Conservation (phyloP, 1,140 invertebrate genomes). For the Cydia amplana region DNA sequence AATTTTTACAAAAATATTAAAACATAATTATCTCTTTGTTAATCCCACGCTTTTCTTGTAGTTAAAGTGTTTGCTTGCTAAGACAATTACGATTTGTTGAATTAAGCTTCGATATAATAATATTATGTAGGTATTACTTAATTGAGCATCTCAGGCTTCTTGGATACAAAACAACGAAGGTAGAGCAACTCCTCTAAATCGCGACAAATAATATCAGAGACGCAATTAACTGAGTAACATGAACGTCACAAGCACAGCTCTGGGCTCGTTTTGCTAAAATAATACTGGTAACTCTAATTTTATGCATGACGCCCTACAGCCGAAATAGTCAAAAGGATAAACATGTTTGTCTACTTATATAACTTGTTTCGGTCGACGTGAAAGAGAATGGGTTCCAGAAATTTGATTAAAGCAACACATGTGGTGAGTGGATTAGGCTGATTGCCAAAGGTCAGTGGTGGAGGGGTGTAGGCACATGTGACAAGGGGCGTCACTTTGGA, state of each 20-base stretch:
- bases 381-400: constrained; percentile 27
- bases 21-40: too few species aligned
- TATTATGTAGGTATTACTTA: too few species aligned
- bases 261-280: constrained; percentile 9
- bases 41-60: too few species aligned
- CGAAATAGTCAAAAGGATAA: constrained; percentile 15
- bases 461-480: neutral
- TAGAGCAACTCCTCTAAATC: neutral
- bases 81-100: too few species aligned
- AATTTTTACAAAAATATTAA: too few species aligned
- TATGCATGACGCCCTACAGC: constrained; percentile 4
- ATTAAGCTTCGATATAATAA: neutral
- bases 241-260: constrained; percentile 15
- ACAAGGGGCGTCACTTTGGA: neutral
- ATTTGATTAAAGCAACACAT: constrained; percentile 32
- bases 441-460: constrained; percentile 19
- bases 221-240: constrained; percentile 6
- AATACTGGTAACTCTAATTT: constrained; percentile 17
- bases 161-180: neutral
- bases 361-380: constrained; percentile 17
- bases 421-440: constrained; percentile 29
- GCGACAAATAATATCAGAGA: constrained; percentile 11
- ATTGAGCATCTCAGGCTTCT: neutral
- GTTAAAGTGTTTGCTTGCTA: too few species aligned
- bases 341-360: constrained; percentile 15